A percentile compares a stretch with the other conserved stretches of the same genome.
Conservation (phyloP, 2,797 vertebrate genomes). For the Sciurus carolinensis region DNA sequence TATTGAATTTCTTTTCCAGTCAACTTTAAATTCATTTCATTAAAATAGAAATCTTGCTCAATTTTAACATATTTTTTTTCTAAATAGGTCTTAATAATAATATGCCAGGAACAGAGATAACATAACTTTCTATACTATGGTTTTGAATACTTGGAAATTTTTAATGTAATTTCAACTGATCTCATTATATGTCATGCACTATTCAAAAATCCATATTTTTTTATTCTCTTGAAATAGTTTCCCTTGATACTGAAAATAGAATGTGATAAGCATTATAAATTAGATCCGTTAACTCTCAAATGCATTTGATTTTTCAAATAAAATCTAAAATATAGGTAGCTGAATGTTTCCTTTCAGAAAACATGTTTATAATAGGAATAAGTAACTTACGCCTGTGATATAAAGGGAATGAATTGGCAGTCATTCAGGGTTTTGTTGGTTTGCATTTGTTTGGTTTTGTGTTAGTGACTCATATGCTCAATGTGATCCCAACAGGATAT, state of each 20-base stretch:
- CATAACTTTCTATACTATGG: neutral
- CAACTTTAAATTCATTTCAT: neutral
- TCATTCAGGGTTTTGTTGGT: neutral
- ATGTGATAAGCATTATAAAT: conserved; percentile 39
- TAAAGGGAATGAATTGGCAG: neutral
- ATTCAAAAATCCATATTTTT: conserved; percentile 1
- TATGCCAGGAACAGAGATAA: neutral
- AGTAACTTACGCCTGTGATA: neutral
- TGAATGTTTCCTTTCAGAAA: conserved; percentile 4
- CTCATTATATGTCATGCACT: neutral
- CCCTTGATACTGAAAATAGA: neutral
- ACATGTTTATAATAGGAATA: neutral
- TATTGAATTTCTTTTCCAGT: neutral
- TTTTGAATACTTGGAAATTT: neutral
- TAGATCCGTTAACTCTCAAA: conserved; percentile 2
- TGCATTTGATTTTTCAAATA: neutral
- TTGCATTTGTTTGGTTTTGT: conserved; percentile 32
- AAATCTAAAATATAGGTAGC: conserved; percentile 5
- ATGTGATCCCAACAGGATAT: neutral
- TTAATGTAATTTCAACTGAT: neutral
- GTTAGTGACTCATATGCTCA: neutral
- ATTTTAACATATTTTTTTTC: neutral
- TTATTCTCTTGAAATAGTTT: conserved; percentile 34
- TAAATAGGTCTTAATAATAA: neutral
- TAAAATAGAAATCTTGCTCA: conserved; percentile 36